Conservation (phyloP, 2,113 vertebrate species). For the Hemicordylus capensis region DNA sequence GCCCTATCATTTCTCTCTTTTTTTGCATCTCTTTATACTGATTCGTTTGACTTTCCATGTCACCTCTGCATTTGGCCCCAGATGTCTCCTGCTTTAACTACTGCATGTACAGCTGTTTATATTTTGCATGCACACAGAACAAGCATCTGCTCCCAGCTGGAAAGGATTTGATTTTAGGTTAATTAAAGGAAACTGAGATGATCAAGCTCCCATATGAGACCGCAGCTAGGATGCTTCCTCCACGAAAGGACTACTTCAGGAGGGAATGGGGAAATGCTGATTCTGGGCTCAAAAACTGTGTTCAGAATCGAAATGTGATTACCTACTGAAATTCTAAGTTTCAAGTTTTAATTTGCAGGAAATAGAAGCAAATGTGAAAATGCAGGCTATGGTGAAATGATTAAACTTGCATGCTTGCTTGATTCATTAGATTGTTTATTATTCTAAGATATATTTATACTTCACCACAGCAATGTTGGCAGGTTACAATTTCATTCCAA, state of each 20-base stretch:
- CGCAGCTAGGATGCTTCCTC: neutral
- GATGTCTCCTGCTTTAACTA: neutral
- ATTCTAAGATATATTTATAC: too few relatives aligned
- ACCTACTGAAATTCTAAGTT: neutral
- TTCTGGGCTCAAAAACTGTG: neutral
- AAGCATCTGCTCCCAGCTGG: constrained; percentile 3
- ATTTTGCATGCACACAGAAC: neutral
- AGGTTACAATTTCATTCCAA: too few relatives aligned
- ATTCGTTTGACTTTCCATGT: neutral
- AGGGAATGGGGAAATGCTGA: neutral
- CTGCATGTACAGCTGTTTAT: neutral
- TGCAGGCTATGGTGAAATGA: neutral
- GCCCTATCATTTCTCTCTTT: neutral
- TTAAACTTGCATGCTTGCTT: too few relatives aligned
- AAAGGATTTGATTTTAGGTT: constrained; percentile 22
- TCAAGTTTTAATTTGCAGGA: neutral
- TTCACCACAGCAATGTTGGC: too few relatives aligned
- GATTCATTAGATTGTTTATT: too few relatives aligned
- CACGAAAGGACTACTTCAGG: neutral
- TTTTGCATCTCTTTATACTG: neutral
- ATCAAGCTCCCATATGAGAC: neutral
- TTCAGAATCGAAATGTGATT: neutral
- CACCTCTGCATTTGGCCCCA: neutral
- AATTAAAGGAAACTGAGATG: neutral
- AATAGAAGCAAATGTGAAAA: neutral